These are phyloP conservation scores for Pachyramphus minor DNA, from an alignment of 2,113 vertebrate species.

Conservation along the genomic window DNA sequence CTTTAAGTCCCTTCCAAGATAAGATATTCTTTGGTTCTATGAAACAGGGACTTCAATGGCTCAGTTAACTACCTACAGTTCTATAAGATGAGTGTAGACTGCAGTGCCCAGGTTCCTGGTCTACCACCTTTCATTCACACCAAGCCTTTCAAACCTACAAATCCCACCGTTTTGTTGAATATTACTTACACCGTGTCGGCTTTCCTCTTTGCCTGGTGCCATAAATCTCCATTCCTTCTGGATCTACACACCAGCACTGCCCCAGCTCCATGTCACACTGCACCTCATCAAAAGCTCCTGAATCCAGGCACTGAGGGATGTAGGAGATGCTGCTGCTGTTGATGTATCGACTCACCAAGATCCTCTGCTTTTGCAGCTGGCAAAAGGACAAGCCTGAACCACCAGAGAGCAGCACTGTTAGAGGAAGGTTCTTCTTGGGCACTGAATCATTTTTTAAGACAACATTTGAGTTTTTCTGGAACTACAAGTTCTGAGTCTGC, in stretches of 20 bases:
- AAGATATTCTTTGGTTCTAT: background rate
- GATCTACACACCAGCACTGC: slow-evolving; percentile 95
- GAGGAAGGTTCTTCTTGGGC: background rate
- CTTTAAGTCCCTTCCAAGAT: background rate
- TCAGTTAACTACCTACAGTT: background rate
- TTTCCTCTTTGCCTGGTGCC: slow-evolving; percentile 85
- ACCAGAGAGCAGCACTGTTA: background rate
- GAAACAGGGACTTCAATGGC: background rate
- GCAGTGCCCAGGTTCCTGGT: background rate
- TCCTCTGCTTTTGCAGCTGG: slow-evolving; percentile 81
- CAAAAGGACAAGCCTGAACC: slow-evolving; percentile 84
- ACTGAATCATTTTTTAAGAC: background rate
- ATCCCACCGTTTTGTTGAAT: background rate
- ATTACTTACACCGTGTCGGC: slow-evolving; percentile 76
- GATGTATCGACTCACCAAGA: slow-evolving; percentile 66
- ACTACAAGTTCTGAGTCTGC: background rate
- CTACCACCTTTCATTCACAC: background rate
- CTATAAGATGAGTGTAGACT: background rate
- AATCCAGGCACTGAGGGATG: slow-evolving; percentile 78
- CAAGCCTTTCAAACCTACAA: background rate
- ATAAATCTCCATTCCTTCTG: slow-evolving; percentile 91
- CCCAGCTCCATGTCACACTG: slow-evolving; percentile 78
- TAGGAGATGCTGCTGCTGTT: slow-evolving; percentile 64
- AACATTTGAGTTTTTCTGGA: background rate
- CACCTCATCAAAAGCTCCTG: slow-evolving; percentile 75